phyloP scores from a whole-genome alignment of 37 sponge, comb jelly and placozoan species.

The Chondrilla cf. caribensis region DNA sequence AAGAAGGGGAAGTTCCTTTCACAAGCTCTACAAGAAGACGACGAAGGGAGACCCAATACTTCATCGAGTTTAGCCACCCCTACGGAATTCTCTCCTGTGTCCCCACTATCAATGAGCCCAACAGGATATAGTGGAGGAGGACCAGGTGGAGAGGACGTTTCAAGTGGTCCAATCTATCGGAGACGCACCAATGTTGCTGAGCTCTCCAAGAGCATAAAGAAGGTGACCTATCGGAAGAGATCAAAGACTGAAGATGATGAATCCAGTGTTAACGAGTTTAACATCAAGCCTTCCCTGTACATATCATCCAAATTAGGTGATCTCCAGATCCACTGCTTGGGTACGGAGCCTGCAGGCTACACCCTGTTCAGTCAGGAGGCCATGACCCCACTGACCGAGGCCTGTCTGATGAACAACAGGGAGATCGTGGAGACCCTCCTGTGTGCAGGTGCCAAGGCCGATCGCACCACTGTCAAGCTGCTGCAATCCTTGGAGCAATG shows the following conservation, averaged over 20 bases:
- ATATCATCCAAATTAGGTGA: not conserved
- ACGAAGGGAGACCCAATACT: not conserved
- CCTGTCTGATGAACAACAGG: constrained; percentile 29
- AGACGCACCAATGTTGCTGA: not conserved
- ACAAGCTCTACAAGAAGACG: too few species aligned
- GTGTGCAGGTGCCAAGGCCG: constrained; percentile 30
- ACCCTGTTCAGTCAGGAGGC: constrained; percentile 29
- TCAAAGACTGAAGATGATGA: not conserved
- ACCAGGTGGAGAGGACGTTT: not conserved
- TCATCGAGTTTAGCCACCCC: not conserved
- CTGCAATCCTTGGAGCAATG: constrained; percentile 10
- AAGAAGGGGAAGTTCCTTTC: too few species aligned
- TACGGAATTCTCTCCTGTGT: not conserved
- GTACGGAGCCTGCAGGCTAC: not conserved
- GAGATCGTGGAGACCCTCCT: constrained; percentile 30
- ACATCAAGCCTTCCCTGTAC: not conserved
- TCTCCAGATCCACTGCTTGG: not conserved
- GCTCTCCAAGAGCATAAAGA: too few species aligned
- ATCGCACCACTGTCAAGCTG: constrained; percentile 38
- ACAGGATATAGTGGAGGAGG: too few species aligned
- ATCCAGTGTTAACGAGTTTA: not conserved
- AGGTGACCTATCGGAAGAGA: too few species aligned
- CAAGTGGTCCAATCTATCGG: not conserved
- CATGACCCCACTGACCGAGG: constrained; percentile 65
- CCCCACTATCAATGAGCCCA: too few species aligned